Conservation (phyloP, 2,888 invertebrate genomes). For the Cerastoderma edule region DNA sequence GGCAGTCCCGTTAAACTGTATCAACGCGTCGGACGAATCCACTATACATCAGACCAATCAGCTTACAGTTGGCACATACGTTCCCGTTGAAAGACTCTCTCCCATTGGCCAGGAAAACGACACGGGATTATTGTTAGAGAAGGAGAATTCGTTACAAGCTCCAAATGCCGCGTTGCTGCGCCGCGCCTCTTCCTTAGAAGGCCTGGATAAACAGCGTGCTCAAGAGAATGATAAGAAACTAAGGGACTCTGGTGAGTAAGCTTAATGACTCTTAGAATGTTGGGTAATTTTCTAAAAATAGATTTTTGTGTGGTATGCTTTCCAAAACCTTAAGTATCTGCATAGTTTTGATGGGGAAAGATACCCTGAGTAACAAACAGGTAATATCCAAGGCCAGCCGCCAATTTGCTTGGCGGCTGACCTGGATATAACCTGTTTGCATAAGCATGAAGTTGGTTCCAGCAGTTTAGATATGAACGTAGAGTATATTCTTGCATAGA, state of each 20-base stretch:
- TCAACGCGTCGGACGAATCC: conserved; percentile 58
- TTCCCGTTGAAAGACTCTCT: conserved; percentile 36
- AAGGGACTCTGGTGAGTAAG: conserved; percentile 36
- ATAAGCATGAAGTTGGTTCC: too few species aligned
- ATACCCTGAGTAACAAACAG: too few species aligned
- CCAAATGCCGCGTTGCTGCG: conserved; percentile 49
- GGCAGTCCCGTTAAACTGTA: conserved; percentile 73
- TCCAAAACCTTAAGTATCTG: too few species aligned
- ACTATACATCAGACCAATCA: conserved; percentile 50
- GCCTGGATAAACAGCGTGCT: conserved; percentile 55
- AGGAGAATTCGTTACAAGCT: conserved; percentile 50
- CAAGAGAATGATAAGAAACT: conserved; percentile 42
- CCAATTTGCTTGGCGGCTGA: too few species aligned
- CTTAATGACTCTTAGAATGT: too few species aligned
- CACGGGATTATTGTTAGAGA: conserved; percentile 42
- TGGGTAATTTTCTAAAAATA: too few species aligned
- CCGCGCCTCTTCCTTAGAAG: conserved; percentile 68
- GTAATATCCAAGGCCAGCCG: too few species aligned
- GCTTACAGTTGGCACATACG: conserved; percentile 29
- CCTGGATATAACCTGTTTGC: too few species aligned
- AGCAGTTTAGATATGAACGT: too few species aligned
- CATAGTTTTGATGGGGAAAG: too few species aligned
- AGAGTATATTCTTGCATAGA: too few species aligned
- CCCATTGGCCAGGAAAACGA: conserved; percentile 46
- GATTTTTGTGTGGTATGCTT: too few species aligned